Base-by-base conservation (phyloP, 2,888 invertebrate species). In the Epirrita christyi region DNA sequence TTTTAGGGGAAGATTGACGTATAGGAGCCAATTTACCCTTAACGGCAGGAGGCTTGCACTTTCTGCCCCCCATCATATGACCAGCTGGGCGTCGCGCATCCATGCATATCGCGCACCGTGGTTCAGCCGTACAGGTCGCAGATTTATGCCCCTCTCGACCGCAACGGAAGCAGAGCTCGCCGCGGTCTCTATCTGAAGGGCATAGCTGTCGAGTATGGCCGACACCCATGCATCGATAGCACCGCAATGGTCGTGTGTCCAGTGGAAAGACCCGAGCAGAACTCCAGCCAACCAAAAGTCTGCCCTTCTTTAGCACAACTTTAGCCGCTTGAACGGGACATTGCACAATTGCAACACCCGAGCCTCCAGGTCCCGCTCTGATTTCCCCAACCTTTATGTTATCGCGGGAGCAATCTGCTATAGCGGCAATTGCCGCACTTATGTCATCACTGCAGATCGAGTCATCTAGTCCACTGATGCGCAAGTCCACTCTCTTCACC, bases 401-500 rank as follows among this genome's bases (percentile, higher is more conserved):
- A 0, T 41, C 41, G 9, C 21, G 4, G 1, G 41, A 6, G 10
- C 41, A 41, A 1, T 10, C 41, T 1, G 10, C 15, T 9, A 8
- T 15, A 1, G 4, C 2, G 0, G 27, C 41, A 3, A 41, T 15
- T 9, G 41, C 41, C 2, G 15, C 27, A 5, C 21, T 6, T 5
- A 41, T 10, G 2, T 52, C 45, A 6, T 29, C 8, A 0, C 7
- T 15, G 6, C n/a, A 15, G 32, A 45, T 32, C 0, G 52, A 52
- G 40, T 52, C 52, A 10, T 52, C 52, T n/a, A 52, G 40, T 3
- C 52, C 52, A 1, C 32, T 9, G 6, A 52, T 41, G 1, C 45
- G 52, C n/a, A 52, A 1, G 0, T 45, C 52, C 11, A 42, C 52
- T 7, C 41, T 10, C 15, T 21, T 41, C 8, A 41, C 21, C 7